Percentiles rank a stretch among this genome's conserved stretches.
These are phyloP conservation scores for Gymnogyps californianus DNA, from an alignment of 2,113 vertebrate genomes.

Conservation along the genomic window DNA sequence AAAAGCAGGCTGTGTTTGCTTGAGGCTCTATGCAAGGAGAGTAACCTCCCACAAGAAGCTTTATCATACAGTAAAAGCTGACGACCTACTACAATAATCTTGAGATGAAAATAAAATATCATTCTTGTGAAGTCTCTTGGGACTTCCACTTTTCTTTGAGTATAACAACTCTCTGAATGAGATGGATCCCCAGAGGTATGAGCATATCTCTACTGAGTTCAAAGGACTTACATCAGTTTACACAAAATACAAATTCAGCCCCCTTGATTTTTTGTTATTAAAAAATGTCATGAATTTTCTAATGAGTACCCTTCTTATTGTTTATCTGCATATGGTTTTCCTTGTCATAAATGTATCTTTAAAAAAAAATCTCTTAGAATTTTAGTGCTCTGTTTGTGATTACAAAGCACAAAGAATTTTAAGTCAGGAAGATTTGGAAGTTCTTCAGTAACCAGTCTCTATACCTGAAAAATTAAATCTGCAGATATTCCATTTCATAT, in stretches of 20 bases:
- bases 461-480: neutral
- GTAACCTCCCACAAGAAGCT: neutral
- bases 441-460: neutral
- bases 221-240: neutral
- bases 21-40: neutral
- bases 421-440: neutral
- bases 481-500: neutral
- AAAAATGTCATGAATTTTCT: neutral
- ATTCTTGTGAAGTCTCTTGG: neutral
- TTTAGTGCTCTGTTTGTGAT: neutral
- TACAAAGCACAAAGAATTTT: neutral
- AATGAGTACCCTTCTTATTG: neutral
- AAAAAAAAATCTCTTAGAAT: neutral
- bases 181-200: neutral
- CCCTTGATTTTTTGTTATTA: neutral
- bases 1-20: conserved; percentile 38
- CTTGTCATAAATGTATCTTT: neutral
- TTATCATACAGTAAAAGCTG: neutral
- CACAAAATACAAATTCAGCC: neutral
- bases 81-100: neutral
- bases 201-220: neutral
- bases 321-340: neutral
- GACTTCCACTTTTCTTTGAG: neutral
- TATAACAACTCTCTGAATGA: neutral
- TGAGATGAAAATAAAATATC: neutral